A percentile compares a stretch with the other conserved stretches of the same genome.
Evolutionary conservation across 2,797 vertebrate genomes (phyloP).

Genomic region (Enteromius afrohamiltoni): DNA sequence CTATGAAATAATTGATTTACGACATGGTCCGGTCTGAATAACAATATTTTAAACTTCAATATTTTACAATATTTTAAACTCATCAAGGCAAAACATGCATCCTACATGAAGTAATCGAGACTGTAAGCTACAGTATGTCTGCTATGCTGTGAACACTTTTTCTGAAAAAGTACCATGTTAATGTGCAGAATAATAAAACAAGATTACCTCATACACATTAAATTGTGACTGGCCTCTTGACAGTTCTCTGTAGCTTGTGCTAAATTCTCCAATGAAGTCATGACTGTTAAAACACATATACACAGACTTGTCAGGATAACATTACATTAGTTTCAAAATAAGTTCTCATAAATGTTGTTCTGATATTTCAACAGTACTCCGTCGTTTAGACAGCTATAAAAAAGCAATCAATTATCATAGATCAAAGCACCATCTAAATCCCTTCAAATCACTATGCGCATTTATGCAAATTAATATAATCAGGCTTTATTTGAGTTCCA

Average conservation of each 20-base stretch:
- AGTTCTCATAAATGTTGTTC: slow-evolving; percentile 15
- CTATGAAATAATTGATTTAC: too few species aligned
- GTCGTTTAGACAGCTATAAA: slow-evolving; percentile 22
- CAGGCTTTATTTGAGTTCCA: background rate
- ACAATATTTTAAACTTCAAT: too few species aligned
- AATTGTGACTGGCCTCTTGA: slow-evolving; percentile 96
- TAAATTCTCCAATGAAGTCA: slow-evolving; percentile 98
- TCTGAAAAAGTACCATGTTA: background rate
- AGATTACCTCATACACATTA: slow-evolving; percentile 92
- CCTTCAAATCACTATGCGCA: background rate
- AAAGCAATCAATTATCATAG: background rate
- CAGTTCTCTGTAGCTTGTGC: slow-evolving; percentile 95
- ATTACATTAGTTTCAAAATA: background rate
- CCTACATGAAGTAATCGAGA: too few species aligned
- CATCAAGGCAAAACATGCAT: too few species aligned
- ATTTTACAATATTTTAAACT: too few species aligned
- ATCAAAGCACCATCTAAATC: background rate
- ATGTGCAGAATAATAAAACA: background rate
- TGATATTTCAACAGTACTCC: background rate
- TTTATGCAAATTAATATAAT: background rate
- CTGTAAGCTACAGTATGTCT: too few species aligned
- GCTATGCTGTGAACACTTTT: background rate
- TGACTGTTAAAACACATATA: slow-evolving; percentile 77
- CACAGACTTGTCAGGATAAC: slow-evolving; percentile 24
- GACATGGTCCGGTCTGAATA: too few species aligned